These are phyloP conservation scores for Onychomys arenicola DNA, from an alignment of 2,797 vertebrate genomes.

Conservation along the genomic window DNA sequence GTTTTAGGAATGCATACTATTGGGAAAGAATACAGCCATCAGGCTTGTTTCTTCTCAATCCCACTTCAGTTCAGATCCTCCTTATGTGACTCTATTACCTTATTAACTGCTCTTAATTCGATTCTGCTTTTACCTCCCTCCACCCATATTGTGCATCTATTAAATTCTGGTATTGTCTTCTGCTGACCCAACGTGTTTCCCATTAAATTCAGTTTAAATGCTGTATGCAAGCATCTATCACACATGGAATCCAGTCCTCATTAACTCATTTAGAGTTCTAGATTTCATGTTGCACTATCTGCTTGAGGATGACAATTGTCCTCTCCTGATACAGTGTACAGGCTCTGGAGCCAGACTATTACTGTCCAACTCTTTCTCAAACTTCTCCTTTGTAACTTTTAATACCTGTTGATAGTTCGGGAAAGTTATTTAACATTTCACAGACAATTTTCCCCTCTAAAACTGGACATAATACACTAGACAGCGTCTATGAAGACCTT, in stretches of 20 bases:
- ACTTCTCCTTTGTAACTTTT: not conserved
- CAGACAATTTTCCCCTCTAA: not conserved
- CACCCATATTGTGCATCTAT: not conserved
- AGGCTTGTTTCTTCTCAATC: not conserved
- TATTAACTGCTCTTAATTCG: not conserved
- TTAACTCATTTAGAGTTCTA: not conserved
- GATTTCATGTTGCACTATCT: not conserved
- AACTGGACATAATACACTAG: not conserved
- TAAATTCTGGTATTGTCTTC: not conserved
- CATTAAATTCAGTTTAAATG: not conserved
- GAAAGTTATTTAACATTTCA: not conserved
- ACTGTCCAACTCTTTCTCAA: not conserved
- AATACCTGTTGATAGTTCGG: not conserved
- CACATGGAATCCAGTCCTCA: not conserved
- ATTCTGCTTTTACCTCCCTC: not conserved
- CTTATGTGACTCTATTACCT: not conserved
- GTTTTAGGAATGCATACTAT: not conserved
- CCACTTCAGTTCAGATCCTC: not conserved
- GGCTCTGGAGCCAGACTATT: not conserved
- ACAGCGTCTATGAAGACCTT: not conserved
- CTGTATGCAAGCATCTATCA: not conserved
- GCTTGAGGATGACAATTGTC: not conserved
- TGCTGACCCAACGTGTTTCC: not conserved
- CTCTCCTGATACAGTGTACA: not conserved
- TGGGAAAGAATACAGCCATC: not conserved